Conservation (phyloP, 2,888 invertebrate genomes). For the Panzeria rudis region DNA sequence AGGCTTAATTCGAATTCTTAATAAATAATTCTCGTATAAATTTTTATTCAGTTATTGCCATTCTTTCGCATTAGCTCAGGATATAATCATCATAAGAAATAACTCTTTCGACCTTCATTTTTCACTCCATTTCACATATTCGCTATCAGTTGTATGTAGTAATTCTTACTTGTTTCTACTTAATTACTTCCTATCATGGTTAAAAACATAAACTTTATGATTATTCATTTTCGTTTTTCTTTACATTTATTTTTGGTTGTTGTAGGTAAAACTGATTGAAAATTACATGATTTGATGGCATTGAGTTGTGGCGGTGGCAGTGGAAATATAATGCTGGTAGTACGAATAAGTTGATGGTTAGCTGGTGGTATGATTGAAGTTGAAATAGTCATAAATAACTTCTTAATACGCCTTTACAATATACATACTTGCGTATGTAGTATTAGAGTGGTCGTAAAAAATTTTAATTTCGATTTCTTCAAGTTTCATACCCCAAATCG, state of each 20-base stretch:
- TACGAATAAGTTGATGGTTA: constrained; percentile 31
- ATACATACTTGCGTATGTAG: background rate
- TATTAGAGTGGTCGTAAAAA: too few species aligned
- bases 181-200: constrained; percentile 69
- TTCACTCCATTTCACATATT: too few species aligned
- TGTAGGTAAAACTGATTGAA: constrained; percentile 33
- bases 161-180: constrained; percentile 34
- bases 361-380: constrained; percentile 68
- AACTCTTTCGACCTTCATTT: background rate
- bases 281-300: constrained; percentile 40
- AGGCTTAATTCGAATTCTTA: too few species aligned
- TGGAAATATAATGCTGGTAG: constrained; percentile 39
- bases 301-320: constrained; percentile 26
- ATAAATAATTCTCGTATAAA: too few species aligned
- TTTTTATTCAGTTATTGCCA: too few species aligned
- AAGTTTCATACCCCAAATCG: too few species aligned
- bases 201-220: constrained; percentile 52
- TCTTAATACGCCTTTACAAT: constrained; percentile 71
- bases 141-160: background rate
- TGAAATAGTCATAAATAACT: constrained; percentile 73
- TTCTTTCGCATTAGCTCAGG: too few species aligned
- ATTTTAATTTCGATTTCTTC: too few species aligned
- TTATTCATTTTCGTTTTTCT: background rate
- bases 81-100: too few species aligned
- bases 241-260: constrained; percentile 34